These are phyloP conservation scores for Osmerus eperlanus DNA, from an alignment of 2,113 vertebrate species.

Conservation along the genomic window DNA sequence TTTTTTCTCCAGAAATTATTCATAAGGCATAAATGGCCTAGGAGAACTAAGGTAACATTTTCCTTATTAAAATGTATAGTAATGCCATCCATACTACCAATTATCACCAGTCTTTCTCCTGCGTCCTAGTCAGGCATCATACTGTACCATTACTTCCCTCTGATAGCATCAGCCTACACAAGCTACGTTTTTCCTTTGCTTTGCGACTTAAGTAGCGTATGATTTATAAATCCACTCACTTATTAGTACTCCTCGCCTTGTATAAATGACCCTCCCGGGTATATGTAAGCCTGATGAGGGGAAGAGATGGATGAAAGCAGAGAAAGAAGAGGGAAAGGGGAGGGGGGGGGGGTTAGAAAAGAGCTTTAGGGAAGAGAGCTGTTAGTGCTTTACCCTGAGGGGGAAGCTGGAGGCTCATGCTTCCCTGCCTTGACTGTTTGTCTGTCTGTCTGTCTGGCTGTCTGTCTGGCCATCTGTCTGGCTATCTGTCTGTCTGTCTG, in stretches of 20 bases:
- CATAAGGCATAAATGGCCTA: too few relatives aligned
- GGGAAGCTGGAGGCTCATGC: background rate
- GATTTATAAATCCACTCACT: constrained; percentile 71
- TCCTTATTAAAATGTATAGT: too few relatives aligned
- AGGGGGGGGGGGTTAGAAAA: constrained; percentile 21
- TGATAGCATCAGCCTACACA: constrained; percentile 44
- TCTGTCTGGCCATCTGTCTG: constrained; percentile 8
- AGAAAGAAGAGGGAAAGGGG: constrained; percentile 36
- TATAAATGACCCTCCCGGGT: constrained; percentile 70
- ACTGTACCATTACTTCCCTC: constrained; percentile 44
- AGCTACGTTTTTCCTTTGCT: constrained; percentile 49
- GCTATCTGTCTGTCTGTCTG: background rate
- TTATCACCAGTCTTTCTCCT: constrained; percentile 11
- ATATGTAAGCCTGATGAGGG: constrained; percentile 56
- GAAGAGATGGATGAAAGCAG: constrained; percentile 51
- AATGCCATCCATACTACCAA: background rate
- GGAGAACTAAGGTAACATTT: too few relatives aligned
- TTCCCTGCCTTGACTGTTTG: constrained; percentile 13
- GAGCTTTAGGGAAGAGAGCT: constrained; percentile 43
- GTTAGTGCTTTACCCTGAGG: constrained; percentile 61
- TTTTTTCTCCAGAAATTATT: too few relatives aligned
- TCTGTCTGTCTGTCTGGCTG: background rate
- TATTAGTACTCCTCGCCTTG: constrained; percentile 62
- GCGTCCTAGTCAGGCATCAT: background rate
- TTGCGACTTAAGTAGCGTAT: constrained; percentile 64